Percentiles rank a stretch among this genome's conserved stretches.
Conservation (phyloP, 30 jellyfish, hydroid and myxozoan genomes). For the Morbakka virulenta region DNA sequence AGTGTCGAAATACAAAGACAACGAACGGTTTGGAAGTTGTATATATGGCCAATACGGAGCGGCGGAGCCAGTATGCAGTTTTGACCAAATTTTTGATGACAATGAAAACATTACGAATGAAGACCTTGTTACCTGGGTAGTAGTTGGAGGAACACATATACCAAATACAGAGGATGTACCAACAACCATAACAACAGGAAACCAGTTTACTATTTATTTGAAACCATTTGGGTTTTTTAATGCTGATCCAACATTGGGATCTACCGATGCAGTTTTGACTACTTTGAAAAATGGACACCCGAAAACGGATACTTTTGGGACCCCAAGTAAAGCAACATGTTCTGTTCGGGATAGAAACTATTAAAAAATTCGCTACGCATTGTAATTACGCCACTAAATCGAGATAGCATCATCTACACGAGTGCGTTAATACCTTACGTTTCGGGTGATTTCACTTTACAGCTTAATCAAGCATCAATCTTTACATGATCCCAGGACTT, state of each 20-base stretch:
- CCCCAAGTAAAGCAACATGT: conserved; percentile 48
- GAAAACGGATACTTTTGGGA: conserved; percentile 48
- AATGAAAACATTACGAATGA: conserved; percentile 50
- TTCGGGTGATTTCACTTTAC: no score
- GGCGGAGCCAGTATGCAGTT: conserved; percentile 63
- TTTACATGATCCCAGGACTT: no score
- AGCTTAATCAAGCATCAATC: no score
- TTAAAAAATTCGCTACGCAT: no score
- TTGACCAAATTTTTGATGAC: conserved; percentile 41
- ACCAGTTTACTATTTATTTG: conserved; percentile 49
- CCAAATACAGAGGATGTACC: conserved; percentile 83
- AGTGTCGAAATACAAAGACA: conserved; percentile 63
- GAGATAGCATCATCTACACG: no score
- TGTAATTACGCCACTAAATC: no score
- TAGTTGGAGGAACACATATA: conserved; percentile 68
- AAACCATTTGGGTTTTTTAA: conserved; percentile 73
- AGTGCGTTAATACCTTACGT: no score
- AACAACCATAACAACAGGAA: conserved; percentile 62
- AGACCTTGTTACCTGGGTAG: conserved; percentile 86
- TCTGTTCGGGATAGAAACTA: conserved; percentile 36
- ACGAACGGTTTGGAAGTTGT: conserved; percentile 67
- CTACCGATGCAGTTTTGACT: conserved; percentile 54
- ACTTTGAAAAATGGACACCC: conserved; percentile 33
- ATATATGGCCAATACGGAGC: conserved; percentile 54
- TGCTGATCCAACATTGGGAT: conserved; percentile 75